These are phyloP conservation scores for Cylas formicarius DNA, from an alignment of 1,140 invertebrate species.

Conservation along the genomic window DNA sequence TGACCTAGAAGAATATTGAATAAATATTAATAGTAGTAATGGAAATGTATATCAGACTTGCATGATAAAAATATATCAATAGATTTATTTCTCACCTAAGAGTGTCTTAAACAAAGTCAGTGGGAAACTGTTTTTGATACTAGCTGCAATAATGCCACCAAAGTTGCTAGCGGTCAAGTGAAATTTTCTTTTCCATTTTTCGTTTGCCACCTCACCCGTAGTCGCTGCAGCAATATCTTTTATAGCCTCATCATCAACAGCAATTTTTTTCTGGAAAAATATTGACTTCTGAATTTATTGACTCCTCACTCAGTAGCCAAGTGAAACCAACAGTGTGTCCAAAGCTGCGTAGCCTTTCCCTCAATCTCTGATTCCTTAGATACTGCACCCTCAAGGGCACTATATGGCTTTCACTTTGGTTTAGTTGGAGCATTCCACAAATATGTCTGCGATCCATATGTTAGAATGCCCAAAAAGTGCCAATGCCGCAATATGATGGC, in stretches of 20 bases:
- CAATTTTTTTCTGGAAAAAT: constrained; percentile 13
- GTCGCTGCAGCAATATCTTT: constrained; percentile 11
- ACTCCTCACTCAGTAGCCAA: constrained; percentile 14
- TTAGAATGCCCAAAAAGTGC: constrained; percentile 17
- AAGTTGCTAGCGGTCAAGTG: constrained; percentile 20
- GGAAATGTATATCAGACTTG: too few relatives aligned
- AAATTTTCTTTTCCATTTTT: constrained; percentile 22
- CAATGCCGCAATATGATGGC: constrained; percentile 16
- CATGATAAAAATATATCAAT: too few relatives aligned
- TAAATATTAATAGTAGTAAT: too few relatives aligned
- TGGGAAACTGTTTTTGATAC: constrained; percentile 14
- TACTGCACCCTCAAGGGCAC: constrained; percentile 11
- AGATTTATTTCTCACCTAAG: constrained; percentile 11
- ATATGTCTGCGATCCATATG: constrained; percentile 15
- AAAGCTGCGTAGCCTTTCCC: constrained; percentile 6
- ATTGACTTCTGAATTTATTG: too few relatives aligned
- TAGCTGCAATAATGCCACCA: constrained; percentile 9
- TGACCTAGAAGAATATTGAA: constrained; percentile 14
- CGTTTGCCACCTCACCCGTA: constrained; percentile 13
- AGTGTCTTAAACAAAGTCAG: constrained; percentile 15
- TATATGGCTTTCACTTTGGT: constrained; percentile 15
- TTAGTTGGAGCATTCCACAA: constrained; percentile 20
- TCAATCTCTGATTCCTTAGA: constrained; percentile 8
- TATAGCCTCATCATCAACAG: constrained; percentile 9
- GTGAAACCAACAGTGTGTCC: constrained; percentile 20